Conservation (phyloP, 2,797 vertebrate species). For the Bovichtus variegatus region DNA sequence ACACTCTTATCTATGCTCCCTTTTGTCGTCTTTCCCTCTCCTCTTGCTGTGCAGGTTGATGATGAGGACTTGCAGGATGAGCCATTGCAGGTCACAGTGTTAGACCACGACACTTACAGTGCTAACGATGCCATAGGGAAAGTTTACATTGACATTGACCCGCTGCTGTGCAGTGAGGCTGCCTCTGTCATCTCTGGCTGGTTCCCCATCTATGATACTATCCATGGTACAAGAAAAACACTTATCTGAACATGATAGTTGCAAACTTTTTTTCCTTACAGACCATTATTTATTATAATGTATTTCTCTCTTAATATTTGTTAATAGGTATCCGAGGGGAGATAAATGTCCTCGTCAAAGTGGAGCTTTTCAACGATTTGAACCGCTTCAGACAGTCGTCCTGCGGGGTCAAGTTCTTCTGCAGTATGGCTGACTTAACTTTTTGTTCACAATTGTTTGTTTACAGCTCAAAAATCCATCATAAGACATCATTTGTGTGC, state of each 20-base stretch:
- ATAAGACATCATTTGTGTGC: neutral
- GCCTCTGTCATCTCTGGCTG: constrained; percentile 98
- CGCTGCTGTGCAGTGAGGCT: constrained; percentile 94
- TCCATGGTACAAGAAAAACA: constrained; percentile 88
- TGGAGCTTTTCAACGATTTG: constrained; percentile 98
- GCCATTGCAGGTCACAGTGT: constrained; percentile 96
- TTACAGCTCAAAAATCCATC: neutral
- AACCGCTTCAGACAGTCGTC: constrained; percentile 98
- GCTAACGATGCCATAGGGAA: constrained; percentile 99
- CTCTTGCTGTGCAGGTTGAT: constrained; percentile 88
- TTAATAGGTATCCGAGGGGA: constrained; percentile 94
- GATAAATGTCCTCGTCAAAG: constrained; percentile 97
- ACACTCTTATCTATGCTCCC: neutral
- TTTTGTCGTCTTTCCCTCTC: neutral
- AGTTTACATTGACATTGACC: constrained; percentile 99
- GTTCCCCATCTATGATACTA: constrained; percentile 99
- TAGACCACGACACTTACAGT: constrained; percentile 98
- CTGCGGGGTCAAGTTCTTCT: constrained; percentile 98
- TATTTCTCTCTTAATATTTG: constrained; percentile 2
- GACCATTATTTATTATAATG: neutral
- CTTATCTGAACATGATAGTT: neutral
- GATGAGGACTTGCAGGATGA: constrained; percentile 99
- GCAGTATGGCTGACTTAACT: constrained; percentile 89
- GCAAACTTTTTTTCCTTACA: neutral
- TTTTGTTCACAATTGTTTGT: constrained; percentile 23